Percentiles rank a stretch among this genome's conserved stretches.
phyloP scores from a whole-genome alignment of 2,888 invertebrate species.

The Oscheius myriophilus region DNA sequence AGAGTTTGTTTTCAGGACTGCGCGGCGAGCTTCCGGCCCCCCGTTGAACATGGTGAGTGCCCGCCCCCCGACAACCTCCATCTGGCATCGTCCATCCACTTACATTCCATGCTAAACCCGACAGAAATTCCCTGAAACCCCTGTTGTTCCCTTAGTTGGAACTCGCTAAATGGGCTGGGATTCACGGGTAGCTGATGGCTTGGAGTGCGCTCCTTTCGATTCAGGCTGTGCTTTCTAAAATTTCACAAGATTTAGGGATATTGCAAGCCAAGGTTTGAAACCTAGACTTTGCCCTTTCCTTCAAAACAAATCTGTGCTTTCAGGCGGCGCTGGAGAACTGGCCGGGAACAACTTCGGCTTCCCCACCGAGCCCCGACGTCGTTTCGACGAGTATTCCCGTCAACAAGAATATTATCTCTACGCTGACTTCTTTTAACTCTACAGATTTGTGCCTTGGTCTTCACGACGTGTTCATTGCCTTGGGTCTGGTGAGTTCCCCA shows the following conservation, averaged over 20 bases:
- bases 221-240: conserved; percentile 32
- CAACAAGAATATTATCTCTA: conserved; percentile 15
- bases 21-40: conserved; percentile 29
- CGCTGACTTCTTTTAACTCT: conserved; percentile 24
- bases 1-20: conserved; percentile 29
- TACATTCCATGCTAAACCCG: conserved; percentile 14
- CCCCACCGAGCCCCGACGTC: conserved; percentile 3
- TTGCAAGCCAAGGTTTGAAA: conserved; percentile 4
- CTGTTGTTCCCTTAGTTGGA: neutral
- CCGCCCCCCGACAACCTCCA: conserved; percentile 25
- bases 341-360: conserved; percentile 35
- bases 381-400: conserved; percentile 10
- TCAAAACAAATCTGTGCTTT: conserved; percentile 31
- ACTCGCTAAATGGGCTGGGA: conserved; percentile 18
- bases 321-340: conserved; percentile 47
- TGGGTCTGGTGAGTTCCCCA: conserved; percentile 55
- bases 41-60: conserved; percentile 32
- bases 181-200: conserved; percentile 34
- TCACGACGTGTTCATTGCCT: conserved; percentile 66
- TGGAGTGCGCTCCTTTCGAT: conserved; percentile 50
- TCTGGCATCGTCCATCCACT: conserved; percentile 25
- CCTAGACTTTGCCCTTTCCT: neutral
- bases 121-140: no score
- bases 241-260: conserved; percentile 7
- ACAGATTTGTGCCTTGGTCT: conserved; percentile 61